phyloP scores from a whole-genome alignment of 2,888 invertebrate species.

The Oligia strigilis region DNA sequence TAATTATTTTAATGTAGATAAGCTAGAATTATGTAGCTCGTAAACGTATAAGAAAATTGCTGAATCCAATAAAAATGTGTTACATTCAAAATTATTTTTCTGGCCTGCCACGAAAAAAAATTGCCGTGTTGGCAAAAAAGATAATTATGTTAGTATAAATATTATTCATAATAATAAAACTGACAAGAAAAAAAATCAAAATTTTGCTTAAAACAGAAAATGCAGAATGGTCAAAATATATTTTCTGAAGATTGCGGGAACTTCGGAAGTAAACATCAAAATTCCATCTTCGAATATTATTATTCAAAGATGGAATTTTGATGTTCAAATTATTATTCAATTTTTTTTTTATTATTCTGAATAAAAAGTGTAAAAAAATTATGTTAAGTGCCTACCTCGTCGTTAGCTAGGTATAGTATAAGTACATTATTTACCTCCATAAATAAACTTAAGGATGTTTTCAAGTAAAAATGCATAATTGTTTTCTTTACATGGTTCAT shows the following conservation, averaged over 20 bases:
- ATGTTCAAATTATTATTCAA: too few species aligned
- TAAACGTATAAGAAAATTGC: background rate
- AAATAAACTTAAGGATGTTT: too few species aligned
- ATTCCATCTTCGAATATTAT: background rate
- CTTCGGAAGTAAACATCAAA: background rate
- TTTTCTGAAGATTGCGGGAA: background rate
- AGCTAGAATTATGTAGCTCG: conserved; percentile 12
- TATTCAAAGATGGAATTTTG: too few species aligned
- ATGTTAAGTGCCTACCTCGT: background rate
- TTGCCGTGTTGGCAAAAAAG: background rate
- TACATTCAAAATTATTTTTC: background rate
- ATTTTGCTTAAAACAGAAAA: background rate
- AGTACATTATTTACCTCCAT: background rate
- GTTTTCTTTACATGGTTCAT: background rate
- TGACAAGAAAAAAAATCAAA: background rate
- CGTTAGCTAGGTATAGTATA: background rate
- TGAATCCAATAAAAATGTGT: background rate
- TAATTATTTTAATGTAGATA: conserved; percentile 19
- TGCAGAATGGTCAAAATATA: too few species aligned
- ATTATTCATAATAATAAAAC: background rate
- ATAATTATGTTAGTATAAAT: background rate
- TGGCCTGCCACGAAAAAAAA: background rate
- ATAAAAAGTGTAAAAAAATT: background rate
- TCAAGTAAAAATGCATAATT: background rate
- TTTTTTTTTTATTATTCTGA: too few species aligned